Conservation (phyloP, 2,113 vertebrate genomes). For the Parus major region DNA sequence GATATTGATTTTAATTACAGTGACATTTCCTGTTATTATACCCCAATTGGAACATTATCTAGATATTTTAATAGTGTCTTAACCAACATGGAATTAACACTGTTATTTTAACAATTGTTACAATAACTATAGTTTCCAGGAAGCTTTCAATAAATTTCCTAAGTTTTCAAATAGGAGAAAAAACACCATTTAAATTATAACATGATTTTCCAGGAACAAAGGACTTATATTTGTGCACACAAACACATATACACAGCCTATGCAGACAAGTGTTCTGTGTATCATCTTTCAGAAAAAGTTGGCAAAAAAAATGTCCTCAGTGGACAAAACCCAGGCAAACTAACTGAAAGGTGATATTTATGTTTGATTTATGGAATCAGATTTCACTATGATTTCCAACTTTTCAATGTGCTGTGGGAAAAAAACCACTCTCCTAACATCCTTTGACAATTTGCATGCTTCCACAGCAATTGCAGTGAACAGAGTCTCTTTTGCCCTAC, state of each 20-base stretch:
- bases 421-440: background rate
- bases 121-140: background rate
- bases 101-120: background rate
- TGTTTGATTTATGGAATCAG: background rate
- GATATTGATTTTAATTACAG: background rate
- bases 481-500: background rate
- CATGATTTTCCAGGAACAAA: conserved; percentile 3
- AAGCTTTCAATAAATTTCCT: background rate
- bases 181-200: background rate
- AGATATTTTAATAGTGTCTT: background rate
- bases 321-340: background rate
- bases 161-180: background rate
- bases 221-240: background rate
- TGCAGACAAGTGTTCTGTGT: background rate
- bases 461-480: background rate
- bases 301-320: background rate
- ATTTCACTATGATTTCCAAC: background rate
- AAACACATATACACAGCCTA: background rate
- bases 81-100: background rate
- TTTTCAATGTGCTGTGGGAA: background rate
- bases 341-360: conserved; percentile 8
- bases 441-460: background rate
- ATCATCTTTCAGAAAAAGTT: conserved; percentile 15
- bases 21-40: background rate
- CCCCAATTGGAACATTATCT: background rate